Evolutionary conservation across 2,113 vertebrate genomes (phyloP), one percentile per base, ranked within the genome.

Genomic region (Spea bombifrons): DNA sequence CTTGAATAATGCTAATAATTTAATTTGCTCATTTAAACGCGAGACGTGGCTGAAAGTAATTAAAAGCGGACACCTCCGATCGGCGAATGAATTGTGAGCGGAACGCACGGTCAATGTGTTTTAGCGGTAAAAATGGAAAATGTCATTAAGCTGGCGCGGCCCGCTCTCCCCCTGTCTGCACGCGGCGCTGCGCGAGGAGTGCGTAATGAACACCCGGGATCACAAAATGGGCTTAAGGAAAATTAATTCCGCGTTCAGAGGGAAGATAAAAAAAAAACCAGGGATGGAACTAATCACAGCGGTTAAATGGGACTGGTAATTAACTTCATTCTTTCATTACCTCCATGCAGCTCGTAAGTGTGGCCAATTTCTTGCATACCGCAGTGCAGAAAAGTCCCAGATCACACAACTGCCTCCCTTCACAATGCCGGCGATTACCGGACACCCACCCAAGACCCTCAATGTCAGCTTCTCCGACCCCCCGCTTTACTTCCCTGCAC

Each of bases 221-320:
- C 61, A 66, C 61, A 73, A 67, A 73, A 80, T 72, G 10, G 44
- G 15, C 46, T 73, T 66, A 66, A n/a, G 59, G 70, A 44, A 67
- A 80, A 79, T 66, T 4, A 72, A 72, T 57, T 79, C 69, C 46
- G 61, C 59, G 48, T 73, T 66, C 65, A 55, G 68, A 78, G 70
- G 17, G 57, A 30, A 72, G 76, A 79, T 46, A 53, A 65, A 10
- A 63, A 65, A 72, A 75, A 59, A 66, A 59, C 55, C 55, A 59
- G 55, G 63, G 7, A 76, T 47, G 64, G 75, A 76, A 55, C 63
- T 3, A 43, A 9, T 68, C 69, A 45, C 67, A 12, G 75, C 0
- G 4, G 71, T 81, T 83, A 79, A 84, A 80, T 1, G 16, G 48
- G 76, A 64, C 61, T 65, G 52, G 15, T 83, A 82, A 83, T 83